These are phyloP conservation scores for Donacobius atricapilla DNA, from an alignment of 2,113 vertebrate species.

Conservation along the genomic window DNA sequence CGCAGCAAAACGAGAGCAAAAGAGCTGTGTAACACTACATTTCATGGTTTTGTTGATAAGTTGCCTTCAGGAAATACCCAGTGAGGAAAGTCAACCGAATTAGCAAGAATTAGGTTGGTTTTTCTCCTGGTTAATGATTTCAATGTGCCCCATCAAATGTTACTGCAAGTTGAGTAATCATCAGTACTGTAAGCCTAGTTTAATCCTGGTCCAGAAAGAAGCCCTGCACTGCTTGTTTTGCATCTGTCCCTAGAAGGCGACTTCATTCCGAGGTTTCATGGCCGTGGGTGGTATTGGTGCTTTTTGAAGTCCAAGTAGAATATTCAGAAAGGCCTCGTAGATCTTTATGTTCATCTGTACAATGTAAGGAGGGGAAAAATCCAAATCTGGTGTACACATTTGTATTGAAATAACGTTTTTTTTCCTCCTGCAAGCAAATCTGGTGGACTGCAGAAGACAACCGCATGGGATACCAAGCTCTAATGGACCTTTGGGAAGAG, in stretches of 20 bases:
- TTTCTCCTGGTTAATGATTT: constrained; percentile 28
- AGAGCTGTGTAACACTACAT: constrained; percentile 35
- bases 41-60: background rate
- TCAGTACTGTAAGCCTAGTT: constrained; percentile 42
- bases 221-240: constrained; percentile 52
- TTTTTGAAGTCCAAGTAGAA: constrained; percentile 69
- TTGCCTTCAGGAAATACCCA: constrained; percentile 47
- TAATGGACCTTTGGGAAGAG: constrained; percentile 78
- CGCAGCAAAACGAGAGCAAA: background rate
- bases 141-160: background rate
- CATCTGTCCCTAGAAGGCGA: constrained; percentile 54
- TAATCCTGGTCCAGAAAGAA: constrained; percentile 45
- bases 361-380: background rate
- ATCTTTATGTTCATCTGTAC: constrained; percentile 65
- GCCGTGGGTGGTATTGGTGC: constrained; percentile 73
- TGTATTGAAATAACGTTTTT: constrained; percentile 77
- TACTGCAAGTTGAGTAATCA: background rate
- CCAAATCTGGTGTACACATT: constrained; percentile 62
- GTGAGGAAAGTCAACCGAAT: constrained; percentile 48
- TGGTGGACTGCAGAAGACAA: constrained; percentile 76
- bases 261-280: constrained; percentile 64
- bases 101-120: constrained; percentile 9
- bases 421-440: constrained; percentile 77
- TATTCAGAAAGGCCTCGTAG: constrained; percentile 68
- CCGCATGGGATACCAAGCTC: constrained; percentile 72